A percentile compares a stretch with the other conserved stretches of the same genome.
Evolutionary conservation across 1,140 invertebrate genomes (phyloP).

Genomic region (Lethocerus indicus): DNA sequence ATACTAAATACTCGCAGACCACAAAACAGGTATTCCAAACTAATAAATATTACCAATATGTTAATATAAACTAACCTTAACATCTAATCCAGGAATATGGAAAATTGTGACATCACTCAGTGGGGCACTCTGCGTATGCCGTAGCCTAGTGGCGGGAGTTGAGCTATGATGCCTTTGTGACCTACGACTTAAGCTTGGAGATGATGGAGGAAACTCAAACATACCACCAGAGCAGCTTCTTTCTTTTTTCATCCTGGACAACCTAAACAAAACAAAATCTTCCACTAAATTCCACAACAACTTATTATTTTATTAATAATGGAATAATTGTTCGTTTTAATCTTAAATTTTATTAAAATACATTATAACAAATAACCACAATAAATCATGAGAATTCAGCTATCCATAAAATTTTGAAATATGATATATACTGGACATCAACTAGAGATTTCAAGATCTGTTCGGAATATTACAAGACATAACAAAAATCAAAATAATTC

Average conservation of each 20-base stretch:
- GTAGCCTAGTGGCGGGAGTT: conserved; percentile 28
- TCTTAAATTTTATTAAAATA: too few relatives aligned
- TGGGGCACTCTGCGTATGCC: conserved; percentile 28
- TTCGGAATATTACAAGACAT: too few relatives aligned
- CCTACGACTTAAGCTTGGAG: conserved; percentile 30
- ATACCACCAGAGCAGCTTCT: conserved; percentile 49
- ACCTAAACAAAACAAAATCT: conserved; percentile 23
- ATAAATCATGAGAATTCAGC: too few relatives aligned
- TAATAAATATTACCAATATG: conserved; percentile 2
- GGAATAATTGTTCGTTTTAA: too few relatives aligned
- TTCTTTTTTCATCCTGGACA: conserved; percentile 45
- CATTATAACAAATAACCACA: too few relatives aligned
- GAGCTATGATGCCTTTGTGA: conserved; percentile 28
- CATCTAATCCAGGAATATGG: conserved; percentile 84
- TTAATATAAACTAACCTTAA: conserved; percentile 44
- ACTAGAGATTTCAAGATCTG: too few relatives aligned
- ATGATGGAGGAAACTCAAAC: conserved; percentile 38
- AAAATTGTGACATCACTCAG: conserved; percentile 77
- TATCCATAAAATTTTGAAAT: too few relatives aligned
- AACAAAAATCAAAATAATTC: neutral
- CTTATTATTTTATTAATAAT: too few relatives aligned
- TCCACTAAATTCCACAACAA: too few relatives aligned
- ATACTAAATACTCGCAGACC: too few relatives aligned
- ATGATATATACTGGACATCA: too few relatives aligned
- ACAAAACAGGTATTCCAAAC: neutral